phyloP scores from a whole-genome alignment of 2,888 invertebrate genomes.

The Drosophila austrosaltans region DNA sequence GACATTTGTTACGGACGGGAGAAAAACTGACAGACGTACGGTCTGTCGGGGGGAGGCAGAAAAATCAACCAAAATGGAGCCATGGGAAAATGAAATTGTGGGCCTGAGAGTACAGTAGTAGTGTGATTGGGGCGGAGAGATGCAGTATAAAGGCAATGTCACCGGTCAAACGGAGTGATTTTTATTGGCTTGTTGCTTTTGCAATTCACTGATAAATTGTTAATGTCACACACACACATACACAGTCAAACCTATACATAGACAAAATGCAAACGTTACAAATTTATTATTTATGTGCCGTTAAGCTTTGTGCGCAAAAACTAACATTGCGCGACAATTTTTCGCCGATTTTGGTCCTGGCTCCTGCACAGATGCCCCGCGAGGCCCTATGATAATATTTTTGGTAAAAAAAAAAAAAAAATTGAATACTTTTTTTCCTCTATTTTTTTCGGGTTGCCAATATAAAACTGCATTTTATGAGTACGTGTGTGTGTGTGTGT shows the following conservation, averaged over 20 bases:
- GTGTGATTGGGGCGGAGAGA: background rate
- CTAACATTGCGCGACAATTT: constrained; percentile 30
- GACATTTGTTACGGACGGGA: constrained; percentile 57
- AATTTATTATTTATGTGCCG: constrained; percentile 76
- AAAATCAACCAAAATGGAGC: constrained; percentile 14
- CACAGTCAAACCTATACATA: constrained; percentile 38
- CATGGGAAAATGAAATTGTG: background rate
- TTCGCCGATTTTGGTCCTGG: constrained; percentile 10
- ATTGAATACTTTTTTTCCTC: constrained; percentile 21
- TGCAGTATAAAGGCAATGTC: constrained; percentile 52
- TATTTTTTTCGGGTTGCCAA: constrained; percentile 12
- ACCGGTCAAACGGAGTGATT: constrained; percentile 77
- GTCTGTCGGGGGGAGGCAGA: constrained; percentile 11
- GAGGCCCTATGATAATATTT: constrained; percentile 47
- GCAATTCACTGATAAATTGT: constrained; percentile 77
- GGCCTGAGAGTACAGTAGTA: background rate
- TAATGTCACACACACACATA: constrained; percentile 64
- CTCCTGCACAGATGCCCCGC: constrained; percentile 25
- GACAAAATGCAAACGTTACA: constrained; percentile 69
- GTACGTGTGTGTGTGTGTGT: constrained; percentile 7
- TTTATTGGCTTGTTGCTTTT: constrained; percentile 77
- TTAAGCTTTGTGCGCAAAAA: constrained; percentile 66
- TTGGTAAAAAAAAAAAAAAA: constrained; percentile 40
- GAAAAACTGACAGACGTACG: constrained; percentile 46
- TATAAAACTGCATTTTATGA: constrained; percentile 54